These are phyloP conservation scores for Damaliscus lunatus DNA, from an alignment of 2,113 vertebrate species.

Conservation along the genomic window DNA sequence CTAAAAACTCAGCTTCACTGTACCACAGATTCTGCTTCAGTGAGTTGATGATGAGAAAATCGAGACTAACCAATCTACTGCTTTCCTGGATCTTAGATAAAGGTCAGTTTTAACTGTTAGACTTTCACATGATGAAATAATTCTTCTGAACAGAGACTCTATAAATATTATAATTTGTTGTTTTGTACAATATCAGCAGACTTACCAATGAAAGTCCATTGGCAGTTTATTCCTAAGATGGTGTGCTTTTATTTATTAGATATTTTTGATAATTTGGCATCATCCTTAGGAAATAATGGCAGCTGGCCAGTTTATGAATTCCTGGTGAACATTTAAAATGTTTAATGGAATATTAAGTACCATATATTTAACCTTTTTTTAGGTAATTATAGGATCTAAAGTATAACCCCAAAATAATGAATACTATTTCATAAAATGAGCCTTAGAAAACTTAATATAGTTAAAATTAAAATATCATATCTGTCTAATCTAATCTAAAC, in stretches of 20 bases:
- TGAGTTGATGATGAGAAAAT: not conserved
- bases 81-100: not conserved
- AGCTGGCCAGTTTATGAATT: slow-evolving; percentile 9
- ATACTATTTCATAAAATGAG: slow-evolving; percentile 28
- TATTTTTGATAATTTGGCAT: not conserved
- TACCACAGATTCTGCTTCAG: not conserved
- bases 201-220: not conserved
- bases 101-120: not conserved
- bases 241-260: slow-evolving; percentile 11
- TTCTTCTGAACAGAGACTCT: slow-evolving; percentile 26
- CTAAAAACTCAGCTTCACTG: not conserved
- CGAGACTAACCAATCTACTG: not conserved
- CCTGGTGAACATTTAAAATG: slow-evolving; percentile 34
- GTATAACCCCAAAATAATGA: slow-evolving; percentile 21
- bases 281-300: slow-evolving; percentile 20
- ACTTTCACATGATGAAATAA: not conserved
- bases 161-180: slow-evolving; percentile 29
- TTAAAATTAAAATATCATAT: slow-evolving; percentile 12
- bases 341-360: slow-evolving; percentile 9
- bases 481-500: not conserved
- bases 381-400: slow-evolving; percentile 18
- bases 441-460: not conserved
- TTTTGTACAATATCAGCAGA: not conserved
- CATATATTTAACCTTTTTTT: slow-evolving; percentile 15
- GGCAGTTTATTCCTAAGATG: slow-evolving; percentile 6